These are phyloP conservation scores for Drosophila lacertosa DNA, from an alignment of 1,140 invertebrate species.

Conservation along the genomic window DNA sequence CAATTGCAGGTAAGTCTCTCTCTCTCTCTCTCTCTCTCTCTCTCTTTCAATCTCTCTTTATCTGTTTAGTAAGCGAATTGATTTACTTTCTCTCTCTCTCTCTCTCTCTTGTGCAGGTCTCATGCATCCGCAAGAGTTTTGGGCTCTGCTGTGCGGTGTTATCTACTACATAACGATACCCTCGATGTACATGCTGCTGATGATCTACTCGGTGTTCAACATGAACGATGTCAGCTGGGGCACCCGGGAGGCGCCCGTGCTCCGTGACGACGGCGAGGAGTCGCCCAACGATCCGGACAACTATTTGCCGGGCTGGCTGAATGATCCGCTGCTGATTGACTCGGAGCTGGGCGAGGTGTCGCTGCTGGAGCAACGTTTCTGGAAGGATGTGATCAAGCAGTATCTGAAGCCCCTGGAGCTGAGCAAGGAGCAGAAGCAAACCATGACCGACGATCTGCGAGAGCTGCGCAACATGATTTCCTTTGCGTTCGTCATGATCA, in stretches of 20 bases:
- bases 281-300: constrained; percentile 36
- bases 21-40: background rate
- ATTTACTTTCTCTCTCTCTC: background rate
- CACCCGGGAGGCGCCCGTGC: constrained; percentile 89
- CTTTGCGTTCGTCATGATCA: constrained; percentile 93
- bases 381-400: constrained; percentile 89
- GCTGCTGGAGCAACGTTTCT: constrained; percentile 88
- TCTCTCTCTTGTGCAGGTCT: constrained; percentile 85
- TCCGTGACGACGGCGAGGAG: constrained; percentile 50
- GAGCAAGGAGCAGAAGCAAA: constrained; percentile 86
- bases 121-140: constrained; percentile 93
- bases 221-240: constrained; percentile 96
- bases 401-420: constrained; percentile 90
- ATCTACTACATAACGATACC: constrained; percentile 97
- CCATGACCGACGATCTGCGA: constrained; percentile 87
- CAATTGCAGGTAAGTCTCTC: constrained; percentile 85
- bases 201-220: constrained; percentile 96
- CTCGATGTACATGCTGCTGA: constrained; percentile 96
- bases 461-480: constrained; percentile 89
- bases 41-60: constrained; percentile 71
- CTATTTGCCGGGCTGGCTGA: constrained; percentile 88
- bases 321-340: constrained; percentile 87
- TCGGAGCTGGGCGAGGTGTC: constrained; percentile 87
- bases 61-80: too few species aligned
- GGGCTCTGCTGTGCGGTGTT: constrained; percentile 90